Evolutionary conservation across 2,888 invertebrate genomes (phyloP).

Genomic region (Zonitis immaculata): DNA sequence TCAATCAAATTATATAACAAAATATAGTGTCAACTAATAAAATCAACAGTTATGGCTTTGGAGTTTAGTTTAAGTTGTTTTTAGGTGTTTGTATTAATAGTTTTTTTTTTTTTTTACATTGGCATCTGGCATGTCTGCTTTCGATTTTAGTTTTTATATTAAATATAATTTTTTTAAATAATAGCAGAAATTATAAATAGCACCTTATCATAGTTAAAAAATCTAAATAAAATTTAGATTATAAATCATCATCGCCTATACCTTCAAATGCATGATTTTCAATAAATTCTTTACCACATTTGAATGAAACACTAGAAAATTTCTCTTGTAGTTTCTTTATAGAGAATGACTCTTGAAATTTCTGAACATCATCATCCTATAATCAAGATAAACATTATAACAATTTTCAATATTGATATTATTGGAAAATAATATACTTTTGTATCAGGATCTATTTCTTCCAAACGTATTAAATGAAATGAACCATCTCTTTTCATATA

Average conservation of each 20-base stretch:
- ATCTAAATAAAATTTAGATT: conserved; percentile 29
- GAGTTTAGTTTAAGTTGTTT: too few relatives aligned
- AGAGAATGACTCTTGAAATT: conserved; percentile 64
- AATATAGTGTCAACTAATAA: background rate
- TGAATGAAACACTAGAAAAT: conserved; percentile 67
- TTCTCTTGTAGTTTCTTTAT: conserved; percentile 70
- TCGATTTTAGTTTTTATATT: too few relatives aligned
- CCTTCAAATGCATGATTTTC: conserved; percentile 93
- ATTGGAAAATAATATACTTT: conserved; percentile 2
- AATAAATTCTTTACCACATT: conserved; percentile 65
- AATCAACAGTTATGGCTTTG: too few relatives aligned
- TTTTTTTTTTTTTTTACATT: too few relatives aligned
- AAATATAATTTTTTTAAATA: background rate
- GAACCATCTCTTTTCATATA: conserved; percentile 73
- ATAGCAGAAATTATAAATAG: conserved; percentile 13
- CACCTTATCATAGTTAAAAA: conserved; percentile 23
- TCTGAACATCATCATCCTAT: conserved; percentile 57
- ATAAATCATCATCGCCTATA: conserved; percentile 91
- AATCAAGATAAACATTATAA: background rate
- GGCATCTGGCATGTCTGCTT: too few relatives aligned
- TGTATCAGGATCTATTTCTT: conserved; percentile 36
- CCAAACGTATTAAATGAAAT: conserved; percentile 57
- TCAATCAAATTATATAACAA: background rate
- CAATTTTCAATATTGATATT: background rate
- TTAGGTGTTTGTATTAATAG: too few relatives aligned